Percentiles rank a stretch among this genome's conserved stretches.
These are phyloP conservation scores for Lymantria monacha DNA, from an alignment of 2,888 invertebrate genomes.

Conservation along the genomic window DNA sequence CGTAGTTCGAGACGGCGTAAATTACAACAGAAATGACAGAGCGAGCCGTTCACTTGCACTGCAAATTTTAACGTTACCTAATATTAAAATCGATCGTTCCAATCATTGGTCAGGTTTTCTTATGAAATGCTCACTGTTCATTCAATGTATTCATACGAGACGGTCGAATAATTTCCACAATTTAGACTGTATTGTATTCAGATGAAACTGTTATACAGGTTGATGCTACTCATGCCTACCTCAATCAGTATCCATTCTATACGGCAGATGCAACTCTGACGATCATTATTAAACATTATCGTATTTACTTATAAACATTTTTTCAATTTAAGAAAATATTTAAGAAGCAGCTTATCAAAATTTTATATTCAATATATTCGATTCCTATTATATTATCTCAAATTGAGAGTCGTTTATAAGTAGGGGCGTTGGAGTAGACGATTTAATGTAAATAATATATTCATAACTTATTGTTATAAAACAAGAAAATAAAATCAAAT, in stretches of 20 bases:
- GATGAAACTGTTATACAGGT: conserved; percentile 46
- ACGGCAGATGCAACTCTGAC: conserved; percentile 36
- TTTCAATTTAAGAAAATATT: too few species aligned
- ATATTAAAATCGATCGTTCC: conserved; percentile 52
- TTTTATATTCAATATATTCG: too few species aligned
- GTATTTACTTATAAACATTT: too few species aligned
- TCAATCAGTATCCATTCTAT: conserved; percentile 69
- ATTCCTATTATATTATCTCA: too few species aligned
- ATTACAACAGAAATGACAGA: conserved; percentile 59
- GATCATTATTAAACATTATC: not conserved
- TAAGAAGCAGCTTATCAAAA: too few species aligned
- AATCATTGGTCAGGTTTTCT: conserved; percentile 58
- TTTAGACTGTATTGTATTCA: conserved; percentile 44
- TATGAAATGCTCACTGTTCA: conserved; percentile 46
- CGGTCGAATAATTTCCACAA: conserved; percentile 56
- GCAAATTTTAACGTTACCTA: conserved; percentile 58
- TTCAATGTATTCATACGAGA: conserved; percentile 37
- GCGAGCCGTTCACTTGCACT: conserved; percentile 55
- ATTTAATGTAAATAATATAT: too few species aligned
- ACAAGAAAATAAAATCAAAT: too few species aligned
- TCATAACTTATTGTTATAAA: too few species aligned
- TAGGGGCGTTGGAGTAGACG: too few species aligned
- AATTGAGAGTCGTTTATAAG: too few species aligned
- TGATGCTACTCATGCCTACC: conserved; percentile 52
- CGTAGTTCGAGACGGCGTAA: conserved; percentile 51